These are phyloP conservation scores for Muscicapa adusta DNA, from an alignment of 2,113 vertebrate genomes.

Conservation along the genomic window DNA sequence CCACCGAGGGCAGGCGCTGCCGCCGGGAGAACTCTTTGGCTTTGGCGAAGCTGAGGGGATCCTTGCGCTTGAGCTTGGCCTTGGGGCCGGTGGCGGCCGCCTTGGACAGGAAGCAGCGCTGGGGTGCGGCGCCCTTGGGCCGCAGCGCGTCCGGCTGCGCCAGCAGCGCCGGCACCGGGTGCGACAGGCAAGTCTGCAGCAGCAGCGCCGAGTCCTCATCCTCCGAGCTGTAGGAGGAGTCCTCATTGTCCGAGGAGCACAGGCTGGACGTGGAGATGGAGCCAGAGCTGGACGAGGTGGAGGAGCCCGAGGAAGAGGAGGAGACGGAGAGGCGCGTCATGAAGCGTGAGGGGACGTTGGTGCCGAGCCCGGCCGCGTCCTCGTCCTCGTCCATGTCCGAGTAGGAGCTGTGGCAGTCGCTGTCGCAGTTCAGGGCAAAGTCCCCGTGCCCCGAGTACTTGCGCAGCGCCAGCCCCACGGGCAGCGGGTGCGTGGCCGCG, in stretches of 20 bases:
- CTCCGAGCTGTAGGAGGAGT: constrained; percentile 93
- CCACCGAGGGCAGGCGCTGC: constrained; percentile 85
- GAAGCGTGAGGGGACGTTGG: constrained; percentile 81
- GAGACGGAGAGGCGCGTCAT: constrained; percentile 88
- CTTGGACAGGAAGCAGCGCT: constrained; percentile 88
- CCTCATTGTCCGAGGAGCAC: constrained; percentile 95
- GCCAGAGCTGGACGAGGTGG: constrained; percentile 90
- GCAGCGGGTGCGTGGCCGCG: constrained; percentile 76
- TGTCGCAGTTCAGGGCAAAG: constrained; percentile 84
- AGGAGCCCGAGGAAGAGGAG: constrained; percentile 93
- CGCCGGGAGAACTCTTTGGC: constrained; percentile 88
- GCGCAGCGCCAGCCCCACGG: constrained; percentile 82
- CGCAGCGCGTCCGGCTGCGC: constrained; percentile 81
- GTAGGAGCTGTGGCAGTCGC: constrained; percentile 91
- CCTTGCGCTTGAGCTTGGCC: constrained; percentile 85
- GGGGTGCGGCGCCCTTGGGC: constrained; percentile 72
- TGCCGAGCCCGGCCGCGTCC: constrained; percentile 77
- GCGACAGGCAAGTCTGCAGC: constrained; percentile 90
- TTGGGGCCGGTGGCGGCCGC: constrained; percentile 77
- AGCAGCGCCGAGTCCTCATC: constrained; percentile 88
- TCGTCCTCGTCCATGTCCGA: constrained; percentile 90
- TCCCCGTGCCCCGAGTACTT: constrained; percentile 80
- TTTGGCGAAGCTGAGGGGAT: constrained; percentile 81
- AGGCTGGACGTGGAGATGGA: constrained; percentile 92
- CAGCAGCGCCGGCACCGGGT: constrained; percentile 80